These are phyloP conservation scores for Natrix natrix DNA, from an alignment of 2,797 vertebrate genomes.

Conservation along the genomic window DNA sequence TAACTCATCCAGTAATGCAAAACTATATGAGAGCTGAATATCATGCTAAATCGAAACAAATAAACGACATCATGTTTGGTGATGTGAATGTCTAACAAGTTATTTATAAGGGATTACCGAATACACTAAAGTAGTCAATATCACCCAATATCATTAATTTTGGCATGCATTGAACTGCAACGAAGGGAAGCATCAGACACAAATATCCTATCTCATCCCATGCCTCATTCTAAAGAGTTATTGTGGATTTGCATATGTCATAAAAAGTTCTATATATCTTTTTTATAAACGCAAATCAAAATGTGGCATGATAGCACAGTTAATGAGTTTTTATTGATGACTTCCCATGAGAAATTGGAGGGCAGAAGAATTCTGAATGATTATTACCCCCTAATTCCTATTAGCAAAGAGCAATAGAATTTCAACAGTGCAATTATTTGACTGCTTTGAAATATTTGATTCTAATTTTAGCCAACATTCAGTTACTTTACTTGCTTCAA, in stretches of 20 bases:
- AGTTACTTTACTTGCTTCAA: not conserved
- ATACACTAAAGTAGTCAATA: not conserved
- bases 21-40: not conserved
- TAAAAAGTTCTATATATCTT: not conserved
- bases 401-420: not conserved
- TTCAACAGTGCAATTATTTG: not conserved
- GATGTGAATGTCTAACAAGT: not conserved
- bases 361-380: not conserved
- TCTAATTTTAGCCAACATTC: not conserved
- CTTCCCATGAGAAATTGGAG: not conserved
- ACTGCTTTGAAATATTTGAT: not conserved
- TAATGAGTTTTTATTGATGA: not conserved
- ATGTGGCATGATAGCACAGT: not conserved
- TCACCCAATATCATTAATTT: not conserved
- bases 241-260: not conserved
- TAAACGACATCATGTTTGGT: not conserved
- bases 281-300: not conserved
- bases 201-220: not conserved
- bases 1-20: not conserved
- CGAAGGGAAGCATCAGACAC: not conserved
- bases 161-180: not conserved
- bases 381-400: not conserved
- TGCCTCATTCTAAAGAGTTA: not conserved
- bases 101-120: not conserved
- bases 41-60: not conserved